A percentile compares a stretch with the other conserved stretches of the same genome.
Evolutionary conservation across 1,140 invertebrate genomes (phyloP).

Genomic region (Pemphigus obesinymphae): DNA sequence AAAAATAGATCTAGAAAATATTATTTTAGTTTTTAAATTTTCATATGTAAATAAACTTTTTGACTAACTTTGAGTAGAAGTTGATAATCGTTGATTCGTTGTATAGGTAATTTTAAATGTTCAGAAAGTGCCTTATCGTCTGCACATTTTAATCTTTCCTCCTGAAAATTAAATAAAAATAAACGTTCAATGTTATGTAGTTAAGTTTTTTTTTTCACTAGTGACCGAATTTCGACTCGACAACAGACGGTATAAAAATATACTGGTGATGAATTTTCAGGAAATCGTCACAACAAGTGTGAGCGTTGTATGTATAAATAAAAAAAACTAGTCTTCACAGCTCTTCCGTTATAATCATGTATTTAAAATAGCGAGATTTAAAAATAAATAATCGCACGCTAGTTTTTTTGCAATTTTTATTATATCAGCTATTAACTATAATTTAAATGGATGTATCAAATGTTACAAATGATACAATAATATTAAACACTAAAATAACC

Average conservation of each 20-base stretch:
- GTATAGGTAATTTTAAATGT: conserved; percentile 88
- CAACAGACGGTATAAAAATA: conserved; percentile 38
- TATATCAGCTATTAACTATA: neutral
- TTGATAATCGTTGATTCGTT: conserved; percentile 95
- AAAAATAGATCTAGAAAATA: too few relatives aligned
- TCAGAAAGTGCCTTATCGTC: conserved; percentile 85
- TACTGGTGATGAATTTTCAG: conserved; percentile 39
- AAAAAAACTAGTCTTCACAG: conserved; percentile 31
- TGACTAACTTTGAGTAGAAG: conserved; percentile 74
- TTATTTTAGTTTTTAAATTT: too few relatives aligned
- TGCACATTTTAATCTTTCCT: conserved; percentile 73
- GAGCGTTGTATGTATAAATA: conserved; percentile 33
- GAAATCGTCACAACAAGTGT: conserved; percentile 39
- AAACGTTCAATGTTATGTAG: neutral
- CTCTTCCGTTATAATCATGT: conserved; percentile 36
- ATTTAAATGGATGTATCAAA: neutral
- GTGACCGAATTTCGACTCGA: conserved; percentile 38
- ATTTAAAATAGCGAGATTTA: conserved; percentile 15
- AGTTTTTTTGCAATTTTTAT: neutral
- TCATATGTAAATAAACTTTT: neutral
- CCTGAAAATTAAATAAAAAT: conserved; percentile 55
- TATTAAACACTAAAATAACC: too few relatives aligned
- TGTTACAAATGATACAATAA: neutral
- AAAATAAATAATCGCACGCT: conserved; percentile 34
- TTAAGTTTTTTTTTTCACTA: neutral